phyloP scores from a whole-genome alignment of 1,140 invertebrate genomes.

The Megalonaias nervosa region DNA sequence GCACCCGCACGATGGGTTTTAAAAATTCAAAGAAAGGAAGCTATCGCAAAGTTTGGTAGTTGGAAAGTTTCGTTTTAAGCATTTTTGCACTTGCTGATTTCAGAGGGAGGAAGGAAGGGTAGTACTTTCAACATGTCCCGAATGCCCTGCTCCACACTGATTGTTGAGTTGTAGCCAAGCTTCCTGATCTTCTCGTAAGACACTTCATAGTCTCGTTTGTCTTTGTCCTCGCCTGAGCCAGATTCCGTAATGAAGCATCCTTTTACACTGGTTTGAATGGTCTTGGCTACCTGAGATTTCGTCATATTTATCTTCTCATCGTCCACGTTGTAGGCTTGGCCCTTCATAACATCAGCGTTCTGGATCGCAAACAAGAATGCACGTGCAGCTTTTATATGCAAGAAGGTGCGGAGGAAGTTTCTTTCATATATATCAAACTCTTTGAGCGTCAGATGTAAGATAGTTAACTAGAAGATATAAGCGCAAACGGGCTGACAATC shows the following conservation, averaged over 20 bases:
- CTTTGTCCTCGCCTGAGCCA: constrained; percentile 50
- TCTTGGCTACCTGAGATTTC: constrained; percentile 51
- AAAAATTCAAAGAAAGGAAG: no score
- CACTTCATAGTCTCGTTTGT: constrained; percentile 63
- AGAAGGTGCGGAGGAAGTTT: constrained; percentile 57
- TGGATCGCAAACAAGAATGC: constrained; percentile 59
- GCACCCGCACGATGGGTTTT: no score
- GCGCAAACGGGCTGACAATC: constrained; percentile 53
- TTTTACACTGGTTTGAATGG: constrained; percentile 48
- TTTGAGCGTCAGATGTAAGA: constrained; percentile 49
- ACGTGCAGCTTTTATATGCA: constrained; percentile 56
- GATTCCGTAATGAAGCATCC: constrained; percentile 47
- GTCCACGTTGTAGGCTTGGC: constrained; percentile 59
- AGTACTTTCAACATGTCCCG: constrained; percentile 51
- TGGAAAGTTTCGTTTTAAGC: constrained; percentile 12
- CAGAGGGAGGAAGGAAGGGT: constrained; percentile 38
- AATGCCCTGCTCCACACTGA: constrained; percentile 56
- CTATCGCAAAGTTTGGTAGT: no score
- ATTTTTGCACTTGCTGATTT: constrained; percentile 42
- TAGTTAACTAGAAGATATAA: constrained; percentile 61
- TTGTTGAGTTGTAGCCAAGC: constrained; percentile 48
- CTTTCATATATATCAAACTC: constrained; percentile 60
- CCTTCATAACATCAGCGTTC: constrained; percentile 56
- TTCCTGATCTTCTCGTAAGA: constrained; percentile 55
- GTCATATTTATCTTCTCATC: constrained; percentile 63